Percentiles rank a stretch among this genome's conserved stretches.
Conservation (phyloP, 2,797 vertebrate species). For the Oceanodroma leucorhoa region DNA sequence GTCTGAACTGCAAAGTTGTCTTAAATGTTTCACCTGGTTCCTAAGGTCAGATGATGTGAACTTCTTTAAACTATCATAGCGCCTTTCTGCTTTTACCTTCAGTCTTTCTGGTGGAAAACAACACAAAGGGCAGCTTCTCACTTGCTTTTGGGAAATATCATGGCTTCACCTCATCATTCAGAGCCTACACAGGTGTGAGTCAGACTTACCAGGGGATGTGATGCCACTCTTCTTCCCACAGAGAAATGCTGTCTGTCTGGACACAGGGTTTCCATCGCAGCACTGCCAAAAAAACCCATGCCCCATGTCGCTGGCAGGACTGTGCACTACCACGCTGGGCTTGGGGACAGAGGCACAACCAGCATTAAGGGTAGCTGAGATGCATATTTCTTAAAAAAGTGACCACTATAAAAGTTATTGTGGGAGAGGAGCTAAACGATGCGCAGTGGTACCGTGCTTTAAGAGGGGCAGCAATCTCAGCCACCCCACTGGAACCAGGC, state of each 20-base stretch:
- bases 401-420: background rate
- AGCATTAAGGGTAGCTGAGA: background rate
- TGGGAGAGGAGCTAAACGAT: background rate
- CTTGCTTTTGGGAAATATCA: background rate
- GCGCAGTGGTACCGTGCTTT: rapidly evolving
- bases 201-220: background rate
- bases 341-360: background rate
- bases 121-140: background rate
- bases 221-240: background rate
- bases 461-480: background rate
- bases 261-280: rapidly evolving
- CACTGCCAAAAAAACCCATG: background rate
- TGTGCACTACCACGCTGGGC: background rate
- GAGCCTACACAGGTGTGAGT: background rate
- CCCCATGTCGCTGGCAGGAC: background rate
- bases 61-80: background rate
- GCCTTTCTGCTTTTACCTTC: background rate
- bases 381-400: background rate
- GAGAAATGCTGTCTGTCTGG: rapidly evolving
- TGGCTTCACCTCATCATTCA: background rate
- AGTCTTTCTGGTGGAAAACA: background rate
- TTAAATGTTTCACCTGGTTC: background rate
- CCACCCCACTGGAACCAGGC: too few species aligned
- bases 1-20: background rate
- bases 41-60: background rate